phyloP scores from a whole-genome alignment of 2,797 vertebrate genomes.

The Amniataba percoides region DNA sequence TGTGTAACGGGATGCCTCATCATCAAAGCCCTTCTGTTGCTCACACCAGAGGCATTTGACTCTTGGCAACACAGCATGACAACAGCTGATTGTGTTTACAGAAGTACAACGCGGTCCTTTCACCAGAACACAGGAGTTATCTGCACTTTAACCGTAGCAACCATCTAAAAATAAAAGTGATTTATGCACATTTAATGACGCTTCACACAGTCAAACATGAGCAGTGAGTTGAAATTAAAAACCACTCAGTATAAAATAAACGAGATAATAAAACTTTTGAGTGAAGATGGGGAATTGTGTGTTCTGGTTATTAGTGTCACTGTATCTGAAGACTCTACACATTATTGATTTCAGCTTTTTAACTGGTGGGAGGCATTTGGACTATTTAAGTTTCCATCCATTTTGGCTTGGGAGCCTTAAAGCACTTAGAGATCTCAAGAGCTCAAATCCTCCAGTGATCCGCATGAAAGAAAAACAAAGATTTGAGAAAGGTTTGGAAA shows the following conservation, averaged over 20 bases:
- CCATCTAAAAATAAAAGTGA: neutral
- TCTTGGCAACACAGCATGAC: neutral
- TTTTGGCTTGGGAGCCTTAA: neutral
- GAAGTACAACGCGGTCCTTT: conserved; percentile 11
- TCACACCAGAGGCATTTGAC: conserved; percentile 20
- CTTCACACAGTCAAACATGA: neutral
- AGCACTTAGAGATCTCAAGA: neutral
- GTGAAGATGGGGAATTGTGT: neutral
- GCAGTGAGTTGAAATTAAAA: neutral
- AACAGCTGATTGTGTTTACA: conserved; percentile 48
- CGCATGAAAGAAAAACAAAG: neutral
- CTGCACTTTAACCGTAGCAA: neutral
- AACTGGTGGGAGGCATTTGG: neutral
- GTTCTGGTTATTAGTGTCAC: neutral
- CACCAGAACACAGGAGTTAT: neutral
- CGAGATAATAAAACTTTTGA: neutral
- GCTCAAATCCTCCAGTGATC: neutral
- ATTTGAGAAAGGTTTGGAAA: neutral
- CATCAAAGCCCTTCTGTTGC: neutral
- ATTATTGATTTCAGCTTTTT: neutral
- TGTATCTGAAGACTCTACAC: neutral
- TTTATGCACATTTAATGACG: neutral
- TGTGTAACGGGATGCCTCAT: neutral
- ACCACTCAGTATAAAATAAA: neutral
- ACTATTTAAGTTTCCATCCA: neutral